These are phyloP conservation scores for Mycteria americana DNA, from an alignment of 2,797 vertebrate species.

Conservation along the genomic window DNA sequence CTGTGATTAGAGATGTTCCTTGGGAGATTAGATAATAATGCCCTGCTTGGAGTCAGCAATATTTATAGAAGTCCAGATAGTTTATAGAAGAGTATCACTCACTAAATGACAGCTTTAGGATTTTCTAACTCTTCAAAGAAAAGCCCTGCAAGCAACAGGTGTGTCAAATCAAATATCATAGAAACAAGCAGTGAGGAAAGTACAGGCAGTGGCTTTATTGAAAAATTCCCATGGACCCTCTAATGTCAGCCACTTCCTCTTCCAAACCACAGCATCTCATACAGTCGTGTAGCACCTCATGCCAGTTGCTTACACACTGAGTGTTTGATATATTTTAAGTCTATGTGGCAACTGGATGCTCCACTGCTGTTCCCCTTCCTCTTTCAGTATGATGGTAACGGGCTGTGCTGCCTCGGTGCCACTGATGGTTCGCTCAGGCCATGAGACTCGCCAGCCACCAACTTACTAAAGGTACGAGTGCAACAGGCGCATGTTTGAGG, in stretches of 20 bases:
- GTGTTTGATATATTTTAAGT: background rate
- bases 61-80: slow-evolving; percentile 53
- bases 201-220: background rate
- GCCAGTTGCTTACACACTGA: background rate
- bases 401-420: background rate
- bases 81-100: background rate
- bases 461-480: background rate
- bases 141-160: background rate
- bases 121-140: slow-evolving; percentile 34
- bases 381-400: background rate
- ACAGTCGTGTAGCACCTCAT: background rate
- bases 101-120: background rate
- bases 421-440: background rate
- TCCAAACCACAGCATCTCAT: background rate
- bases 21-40: slow-evolving; percentile 37
- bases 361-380: background rate
- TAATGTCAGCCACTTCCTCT: background rate
- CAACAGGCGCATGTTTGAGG: rapidly evolving
- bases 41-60: slow-evolving; percentile 3
- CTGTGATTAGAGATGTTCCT: slow-evolving; percentile 45
- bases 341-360: background rate
- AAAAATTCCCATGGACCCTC: background rate
- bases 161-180: background rate
- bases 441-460: background rate
- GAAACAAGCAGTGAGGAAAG: background rate